Conservation (phyloP, 1,140 invertebrate species). For the Aethina tumida region DNA sequence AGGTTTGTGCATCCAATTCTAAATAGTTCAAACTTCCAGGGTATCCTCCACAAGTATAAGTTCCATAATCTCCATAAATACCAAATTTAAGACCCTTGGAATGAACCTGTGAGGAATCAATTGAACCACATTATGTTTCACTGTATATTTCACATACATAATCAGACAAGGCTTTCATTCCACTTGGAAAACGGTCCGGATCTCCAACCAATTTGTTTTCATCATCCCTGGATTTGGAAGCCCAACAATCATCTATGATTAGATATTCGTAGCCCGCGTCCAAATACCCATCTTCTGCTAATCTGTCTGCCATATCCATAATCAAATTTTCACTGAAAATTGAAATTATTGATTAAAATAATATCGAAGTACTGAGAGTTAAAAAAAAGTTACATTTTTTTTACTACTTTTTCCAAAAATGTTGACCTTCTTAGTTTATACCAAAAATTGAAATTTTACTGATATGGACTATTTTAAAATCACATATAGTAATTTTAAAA, state of each 20-base stretch:
- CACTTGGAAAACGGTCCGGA: conserved; percentile 65
- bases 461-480: no score
- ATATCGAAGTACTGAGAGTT: no score
- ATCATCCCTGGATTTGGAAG: conserved; percentile 53
- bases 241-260: conserved; percentile 84
- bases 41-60: conserved; percentile 70
- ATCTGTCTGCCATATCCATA: conserved; percentile 61
- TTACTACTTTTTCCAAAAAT: no score
- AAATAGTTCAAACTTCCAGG: conserved; percentile 70
- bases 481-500: neutral
- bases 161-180: conserved; percentile 66
- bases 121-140: conserved; percentile 3
- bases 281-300: conserved; percentile 68
- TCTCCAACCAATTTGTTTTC: conserved; percentile 61
- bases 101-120: conserved; percentile 52
- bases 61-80: conserved; percentile 82
- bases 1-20: conserved; percentile 66
- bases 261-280: conserved; percentile 77
- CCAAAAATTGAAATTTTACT: neutral
- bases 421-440: no score
- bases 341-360: no score
- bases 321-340: conserved; percentile 72
- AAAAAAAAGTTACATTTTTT: no score
- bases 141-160: conserved; percentile 53
- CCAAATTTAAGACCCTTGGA: conserved; percentile 71